These are phyloP conservation scores for Sebastes ruberrimus DNA, from an alignment of 2,797 vertebrate species.

Conservation along the genomic window DNA sequence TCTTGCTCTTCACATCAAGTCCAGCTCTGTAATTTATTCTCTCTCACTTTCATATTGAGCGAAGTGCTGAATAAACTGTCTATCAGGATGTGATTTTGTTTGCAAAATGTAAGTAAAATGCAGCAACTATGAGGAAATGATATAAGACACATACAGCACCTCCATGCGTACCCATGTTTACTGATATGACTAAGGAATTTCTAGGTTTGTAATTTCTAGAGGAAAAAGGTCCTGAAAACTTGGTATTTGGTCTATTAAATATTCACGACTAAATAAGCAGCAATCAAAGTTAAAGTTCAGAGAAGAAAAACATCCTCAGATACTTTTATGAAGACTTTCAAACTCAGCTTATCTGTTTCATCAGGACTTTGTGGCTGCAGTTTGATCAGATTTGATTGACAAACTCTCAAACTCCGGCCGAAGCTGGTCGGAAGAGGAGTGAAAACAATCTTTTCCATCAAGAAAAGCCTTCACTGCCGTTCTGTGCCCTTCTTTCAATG, in stretches of 20 bases:
- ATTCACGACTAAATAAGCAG: constrained; percentile 6
- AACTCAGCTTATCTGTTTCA: neutral
- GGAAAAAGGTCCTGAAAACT: neutral
- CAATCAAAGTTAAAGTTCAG: neutral
- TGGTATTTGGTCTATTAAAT: constrained; percentile 15
- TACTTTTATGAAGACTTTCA: neutral
- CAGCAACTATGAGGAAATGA: neutral
- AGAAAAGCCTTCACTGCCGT: no score
- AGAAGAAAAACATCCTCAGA: neutral
- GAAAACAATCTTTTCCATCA: no score
- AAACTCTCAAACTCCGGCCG: neutral
- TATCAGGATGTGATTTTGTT: neutral
- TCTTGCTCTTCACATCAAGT: constrained; percentile 25
- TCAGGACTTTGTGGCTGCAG: neutral
- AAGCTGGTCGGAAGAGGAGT: no score
- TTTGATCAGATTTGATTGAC: neutral
- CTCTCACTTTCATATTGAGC: neutral
- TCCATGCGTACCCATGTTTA: neutral
- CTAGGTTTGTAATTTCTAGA: neutral
- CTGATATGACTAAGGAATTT: neutral
- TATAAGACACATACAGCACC: neutral
- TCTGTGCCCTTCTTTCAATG: no score
- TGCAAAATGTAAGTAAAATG: neutral
- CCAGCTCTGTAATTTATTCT: neutral
- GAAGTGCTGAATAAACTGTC: neutral